phyloP scores from a whole-genome alignment of 2,888 invertebrate species.

The Lasius platythorax region DNA sequence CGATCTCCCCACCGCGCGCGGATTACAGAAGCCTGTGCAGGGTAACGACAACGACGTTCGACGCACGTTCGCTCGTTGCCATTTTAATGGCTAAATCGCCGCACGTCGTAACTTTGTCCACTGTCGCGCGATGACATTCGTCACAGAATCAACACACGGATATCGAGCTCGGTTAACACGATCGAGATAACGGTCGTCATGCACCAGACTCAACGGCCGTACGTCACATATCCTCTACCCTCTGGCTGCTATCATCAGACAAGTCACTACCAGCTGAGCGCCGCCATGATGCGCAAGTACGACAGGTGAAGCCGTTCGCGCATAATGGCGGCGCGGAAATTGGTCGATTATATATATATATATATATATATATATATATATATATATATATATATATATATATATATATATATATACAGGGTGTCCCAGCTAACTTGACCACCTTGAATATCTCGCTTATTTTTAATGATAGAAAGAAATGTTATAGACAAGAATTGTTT shows the following conservation, averaged over 20 bases:
- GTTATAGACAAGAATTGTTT: no score
- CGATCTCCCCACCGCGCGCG: constrained; percentile 3
- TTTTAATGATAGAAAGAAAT: no score
- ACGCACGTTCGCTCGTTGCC: constrained; percentile 45
- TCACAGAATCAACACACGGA: not conserved
- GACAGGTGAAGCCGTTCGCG: constrained; percentile 17
- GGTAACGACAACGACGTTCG: constrained; percentile 56
- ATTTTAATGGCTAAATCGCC: constrained; percentile 51
- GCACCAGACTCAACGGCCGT: not conserved
- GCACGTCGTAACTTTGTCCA: constrained; percentile 52
- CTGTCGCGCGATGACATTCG: not conserved
- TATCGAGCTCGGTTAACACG: not conserved
- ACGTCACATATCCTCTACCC: constrained; percentile 11
- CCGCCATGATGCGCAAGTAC: constrained; percentile 21
- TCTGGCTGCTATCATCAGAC: not conserved
- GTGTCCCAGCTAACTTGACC: no score
- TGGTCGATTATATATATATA: not conserved
- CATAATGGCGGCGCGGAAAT: constrained; percentile 24
- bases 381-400: not conserved
- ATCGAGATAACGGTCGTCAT: not conserved
- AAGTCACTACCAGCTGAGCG: constrained; percentile 51
- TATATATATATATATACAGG: not conserved
- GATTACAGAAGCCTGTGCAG: constrained; percentile 54
- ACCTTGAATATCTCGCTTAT: no score
- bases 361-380: not conserved